Base-by-base conservation (phyloP, 1,140 invertebrate genomes). In the Apis florea region DNA sequence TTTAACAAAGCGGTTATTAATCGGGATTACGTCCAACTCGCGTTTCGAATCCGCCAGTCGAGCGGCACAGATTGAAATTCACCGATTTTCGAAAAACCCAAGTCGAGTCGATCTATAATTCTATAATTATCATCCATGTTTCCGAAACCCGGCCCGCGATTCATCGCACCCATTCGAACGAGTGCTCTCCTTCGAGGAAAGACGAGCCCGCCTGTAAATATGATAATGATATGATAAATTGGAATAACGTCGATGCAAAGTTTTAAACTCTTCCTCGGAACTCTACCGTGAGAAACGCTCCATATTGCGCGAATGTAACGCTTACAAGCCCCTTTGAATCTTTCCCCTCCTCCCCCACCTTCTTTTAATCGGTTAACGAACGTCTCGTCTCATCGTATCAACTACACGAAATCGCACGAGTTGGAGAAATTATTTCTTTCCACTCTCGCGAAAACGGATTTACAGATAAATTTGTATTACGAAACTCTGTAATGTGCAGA, bases 1-100 rank as follows among this genome's bases (percentile, higher is more conserved):
- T 80, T 80, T 75, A 67, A 80, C 67, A 75, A 58, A 67, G 53
- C 24, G 31, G 31, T 75, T 80, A 67, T 79, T 79, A 72, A 79
- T 58, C 53, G 53, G 8, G 19, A 13, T 8, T 17, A 9, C 8
- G 53, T 58, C 70, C 47, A 70, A 69, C 59, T 2, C 21, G n/a
- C 54, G 2, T 63, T 61, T 70, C 67, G n/a, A 58, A 31, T 17
- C 24, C 9, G 11, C 49, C 51, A 53, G 11, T 12, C 51, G 49
- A 0, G 1, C 13, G 49, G 49, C 12, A 10, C 11, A 53, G 10
- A 49, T 49, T 67, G 40, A 67, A 67, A 67, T 67, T n/a, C 64
- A 11, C 6, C 51, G 17, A 8, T 21, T 67, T 47, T 49, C 64
- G 13, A n/a, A 66, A 11, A 15, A 1, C 21, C 19, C 2, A 13